Evolutionary conservation across 2,888 invertebrate species (phyloP).

Genomic region (Trichopoda pennipes): DNA sequence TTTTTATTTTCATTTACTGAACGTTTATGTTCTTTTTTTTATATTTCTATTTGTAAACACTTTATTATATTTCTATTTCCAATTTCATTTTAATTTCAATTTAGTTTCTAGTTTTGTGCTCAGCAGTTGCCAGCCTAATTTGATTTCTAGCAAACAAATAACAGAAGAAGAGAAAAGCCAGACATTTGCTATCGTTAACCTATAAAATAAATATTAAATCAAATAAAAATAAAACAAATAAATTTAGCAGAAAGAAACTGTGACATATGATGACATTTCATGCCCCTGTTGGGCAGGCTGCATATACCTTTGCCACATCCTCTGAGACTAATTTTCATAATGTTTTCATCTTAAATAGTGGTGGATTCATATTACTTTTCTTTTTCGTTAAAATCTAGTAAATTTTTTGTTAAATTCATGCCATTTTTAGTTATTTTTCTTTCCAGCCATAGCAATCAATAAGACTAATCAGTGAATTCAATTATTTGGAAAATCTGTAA

Average conservation of each 20-base stretch:
- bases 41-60: constrained; percentile 52
- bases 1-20: constrained; percentile 34
- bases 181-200: constrained; percentile 62
- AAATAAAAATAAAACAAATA: constrained; percentile 51
- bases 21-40: constrained; percentile 6
- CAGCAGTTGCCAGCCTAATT: constrained; percentile 67
- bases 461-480: constrained; percentile 63
- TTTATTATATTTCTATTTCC: constrained; percentile 67
- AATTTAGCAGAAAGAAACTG: constrained; percentile 34
- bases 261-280: constrained; percentile 63
- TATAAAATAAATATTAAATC: constrained; percentile 53
- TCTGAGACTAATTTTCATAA: constrained; percentile 11
- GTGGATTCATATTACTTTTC: constrained; percentile 2
- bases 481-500: constrained; percentile 59
- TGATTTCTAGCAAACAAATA: constrained; percentile 59
- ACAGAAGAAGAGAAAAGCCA: constrained; percentile 12
- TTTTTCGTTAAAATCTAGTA: constrained; percentile 12
- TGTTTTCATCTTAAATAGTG: constrained; percentile 29
- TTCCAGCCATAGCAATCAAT: constrained; percentile 31
- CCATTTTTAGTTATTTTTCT: constrained; percentile 11
- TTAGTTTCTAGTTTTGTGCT: constrained; percentile 42
- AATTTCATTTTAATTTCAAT: constrained; percentile 67
- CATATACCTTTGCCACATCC: constrained; percentile 31
- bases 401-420: constrained; percentile 49
- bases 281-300: constrained; percentile 46